Conservation (phyloP, 2,888 invertebrate species). For the Nephrocerus scutellatus region DNA sequence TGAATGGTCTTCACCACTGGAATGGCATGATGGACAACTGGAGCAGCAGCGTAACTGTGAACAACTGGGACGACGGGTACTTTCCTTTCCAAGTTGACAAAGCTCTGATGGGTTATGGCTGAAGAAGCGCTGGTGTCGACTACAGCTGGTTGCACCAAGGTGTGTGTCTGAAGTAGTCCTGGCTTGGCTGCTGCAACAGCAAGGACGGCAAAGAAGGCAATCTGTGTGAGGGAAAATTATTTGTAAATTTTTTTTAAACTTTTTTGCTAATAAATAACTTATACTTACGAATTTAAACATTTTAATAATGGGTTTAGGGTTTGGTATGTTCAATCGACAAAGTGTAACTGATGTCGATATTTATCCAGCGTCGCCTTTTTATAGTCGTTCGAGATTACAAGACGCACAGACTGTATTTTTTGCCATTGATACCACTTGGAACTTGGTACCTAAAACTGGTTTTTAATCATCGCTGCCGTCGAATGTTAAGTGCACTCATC, state of each 20-base stretch:
- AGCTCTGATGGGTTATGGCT: conserved; percentile 54
- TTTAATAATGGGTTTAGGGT: conserved; percentile 26
- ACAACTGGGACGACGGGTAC: too few species aligned
- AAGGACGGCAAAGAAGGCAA: conserved; percentile 58
- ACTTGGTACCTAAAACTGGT: too few species aligned
- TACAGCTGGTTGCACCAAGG: conserved; percentile 36
- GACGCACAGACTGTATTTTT: too few species aligned
- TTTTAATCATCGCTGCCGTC: too few species aligned
- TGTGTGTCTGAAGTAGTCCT: conserved; percentile 36
- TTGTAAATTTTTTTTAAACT: not conserved
- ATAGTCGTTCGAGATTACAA: too few species aligned
- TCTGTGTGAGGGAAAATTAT: conserved; percentile 37
- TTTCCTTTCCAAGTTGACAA: conserved; percentile 49
- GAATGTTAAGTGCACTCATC: too few species aligned
- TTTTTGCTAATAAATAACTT: not conserved
- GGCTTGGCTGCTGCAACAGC: conserved; percentile 47
- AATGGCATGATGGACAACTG: conserved; percentile 16
- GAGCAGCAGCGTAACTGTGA: conserved; percentile 25
- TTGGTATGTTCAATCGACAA: too few species aligned
- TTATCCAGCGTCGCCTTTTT: too few species aligned
- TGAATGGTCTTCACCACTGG: conserved; percentile 28
- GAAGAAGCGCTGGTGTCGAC: conserved; percentile 43
- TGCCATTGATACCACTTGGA: too few species aligned
- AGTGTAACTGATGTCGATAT: conserved; percentile 35
- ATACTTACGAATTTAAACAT: conserved; percentile 48